Evolutionary conservation across 2,888 invertebrate genomes (phyloP).

Genomic region (Aplocera efformata): DNA sequence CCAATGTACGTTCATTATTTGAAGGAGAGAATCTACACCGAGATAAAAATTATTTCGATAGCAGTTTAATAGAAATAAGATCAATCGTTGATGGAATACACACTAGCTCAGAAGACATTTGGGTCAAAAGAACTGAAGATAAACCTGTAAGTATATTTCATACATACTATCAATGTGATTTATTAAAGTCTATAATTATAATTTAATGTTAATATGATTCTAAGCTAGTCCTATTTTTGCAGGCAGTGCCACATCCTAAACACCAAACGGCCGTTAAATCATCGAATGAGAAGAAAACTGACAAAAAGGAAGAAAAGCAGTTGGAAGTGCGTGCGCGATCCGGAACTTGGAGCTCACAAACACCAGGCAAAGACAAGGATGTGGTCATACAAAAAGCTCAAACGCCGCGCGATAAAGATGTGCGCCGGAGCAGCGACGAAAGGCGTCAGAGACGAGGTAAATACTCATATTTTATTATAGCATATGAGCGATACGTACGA

Average conservation of each 20-base stretch:
- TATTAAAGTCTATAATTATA: no score
- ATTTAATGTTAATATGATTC: neutral
- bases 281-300: conserved; percentile 16
- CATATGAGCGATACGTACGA: conserved; percentile 17
- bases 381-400: conserved; percentile 22
- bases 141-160: conserved; percentile 75
- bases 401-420: conserved; percentile 49
- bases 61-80: conserved; percentile 89
- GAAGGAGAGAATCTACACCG: conserved; percentile 81
- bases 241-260: conserved; percentile 29
- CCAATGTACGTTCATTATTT: conserved; percentile 83
- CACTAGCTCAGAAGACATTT: conserved; percentile 84
- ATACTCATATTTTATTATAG: conserved; percentile 13
- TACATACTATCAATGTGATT: no score
- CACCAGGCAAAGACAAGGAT: conserved; percentile 48
- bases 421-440: conserved; percentile 57
- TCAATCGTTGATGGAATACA: conserved; percentile 84
- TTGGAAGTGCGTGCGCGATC: conserved; percentile 77
- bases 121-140: conserved; percentile 83
- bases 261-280: conserved; percentile 8
- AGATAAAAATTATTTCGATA: conserved; percentile 90
- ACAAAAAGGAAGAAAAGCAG: conserved; percentile 23
- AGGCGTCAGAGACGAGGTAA: conserved; percentile 66
- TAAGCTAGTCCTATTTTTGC: conserved; percentile 23
- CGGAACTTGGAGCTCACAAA: conserved; percentile 81